phyloP scores from a whole-genome alignment of 2,797 vertebrate species.

The Pipistrellus pygmaeus region DNA sequence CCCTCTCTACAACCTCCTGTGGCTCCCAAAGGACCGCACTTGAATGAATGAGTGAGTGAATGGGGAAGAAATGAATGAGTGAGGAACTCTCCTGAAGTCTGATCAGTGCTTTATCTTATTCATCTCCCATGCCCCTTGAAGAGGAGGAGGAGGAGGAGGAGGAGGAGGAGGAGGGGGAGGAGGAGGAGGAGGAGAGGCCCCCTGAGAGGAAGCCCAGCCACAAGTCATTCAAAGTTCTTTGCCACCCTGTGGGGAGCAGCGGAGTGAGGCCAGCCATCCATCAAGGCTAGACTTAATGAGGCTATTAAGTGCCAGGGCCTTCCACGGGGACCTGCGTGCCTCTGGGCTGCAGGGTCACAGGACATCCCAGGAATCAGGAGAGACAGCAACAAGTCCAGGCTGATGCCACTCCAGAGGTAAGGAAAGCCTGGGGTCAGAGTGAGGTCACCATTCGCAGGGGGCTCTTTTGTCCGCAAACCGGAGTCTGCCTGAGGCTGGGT shows the following conservation, averaged over 20 bases:
- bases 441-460: not conserved
- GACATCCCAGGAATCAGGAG: conserved; percentile 66
- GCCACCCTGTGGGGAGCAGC: not conserved
- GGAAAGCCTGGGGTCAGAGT: not conserved
- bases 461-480: not conserved
- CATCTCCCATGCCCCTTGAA: not conserved
- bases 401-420: not conserved
- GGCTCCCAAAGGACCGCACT: not conserved
- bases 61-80: not conserved
- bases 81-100: not conserved
- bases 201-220: not conserved
- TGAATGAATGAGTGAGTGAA: not conserved
- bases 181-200: too few relatives aligned
- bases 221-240: not conserved
- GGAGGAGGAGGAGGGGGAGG: too few relatives aligned
- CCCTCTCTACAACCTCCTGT: not conserved
- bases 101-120: not conserved
- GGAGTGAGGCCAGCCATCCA: conserved; percentile 72
- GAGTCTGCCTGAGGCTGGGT: not conserved
- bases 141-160: too few relatives aligned
- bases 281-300: conserved; percentile 77
- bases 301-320: conserved; percentile 78
- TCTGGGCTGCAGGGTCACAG: conserved; percentile 53
- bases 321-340: conserved; percentile 65
- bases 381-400: not conserved